These are phyloP conservation scores for Metaphire vulgaris DNA, from an alignment of 1,140 invertebrate genomes.

Conservation along the genomic window DNA sequence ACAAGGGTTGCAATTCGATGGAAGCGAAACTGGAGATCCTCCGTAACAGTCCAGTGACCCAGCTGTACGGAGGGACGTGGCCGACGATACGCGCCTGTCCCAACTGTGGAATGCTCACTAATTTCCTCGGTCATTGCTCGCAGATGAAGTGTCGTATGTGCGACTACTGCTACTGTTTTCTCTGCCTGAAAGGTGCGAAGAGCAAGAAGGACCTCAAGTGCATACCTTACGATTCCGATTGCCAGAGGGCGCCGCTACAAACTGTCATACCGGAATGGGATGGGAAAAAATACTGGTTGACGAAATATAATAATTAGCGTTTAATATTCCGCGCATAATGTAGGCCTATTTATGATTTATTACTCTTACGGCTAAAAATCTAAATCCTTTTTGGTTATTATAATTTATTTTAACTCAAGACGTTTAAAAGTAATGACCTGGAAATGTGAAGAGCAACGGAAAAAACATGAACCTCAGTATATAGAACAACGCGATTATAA, in stretches of 20 bases:
- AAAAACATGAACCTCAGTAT: too few relatives aligned
- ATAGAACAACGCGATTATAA: too few relatives aligned
- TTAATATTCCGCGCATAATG: too few relatives aligned
- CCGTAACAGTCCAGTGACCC: neutral
- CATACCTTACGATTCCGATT: conserved; percentile 11
- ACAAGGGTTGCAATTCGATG: neutral
- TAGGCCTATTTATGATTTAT: too few relatives aligned
- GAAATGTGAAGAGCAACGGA: too few relatives aligned
- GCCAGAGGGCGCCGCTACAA: neutral
- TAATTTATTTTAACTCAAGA: too few relatives aligned
- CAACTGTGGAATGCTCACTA: neutral
- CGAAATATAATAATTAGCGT: too few relatives aligned
- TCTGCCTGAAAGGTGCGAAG: conserved; percentile 7
- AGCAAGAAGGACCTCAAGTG: conserved; percentile 6
- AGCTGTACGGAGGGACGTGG: neutral
- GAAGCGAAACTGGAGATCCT: neutral
- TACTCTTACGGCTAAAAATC: too few relatives aligned
- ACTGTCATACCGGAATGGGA: neutral
- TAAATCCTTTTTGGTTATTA: too few relatives aligned
- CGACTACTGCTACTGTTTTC: conserved; percentile 9
- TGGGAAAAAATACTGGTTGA: too few relatives aligned
- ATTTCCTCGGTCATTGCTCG: neutral
- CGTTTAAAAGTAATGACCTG: too few relatives aligned
- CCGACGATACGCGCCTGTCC: conserved; percentile 14
- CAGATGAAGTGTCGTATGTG: conserved; percentile 10